These are phyloP conservation scores for Apaloderma vittatum DNA, from an alignment of 2,113 vertebrate species.

Conservation along the genomic window DNA sequence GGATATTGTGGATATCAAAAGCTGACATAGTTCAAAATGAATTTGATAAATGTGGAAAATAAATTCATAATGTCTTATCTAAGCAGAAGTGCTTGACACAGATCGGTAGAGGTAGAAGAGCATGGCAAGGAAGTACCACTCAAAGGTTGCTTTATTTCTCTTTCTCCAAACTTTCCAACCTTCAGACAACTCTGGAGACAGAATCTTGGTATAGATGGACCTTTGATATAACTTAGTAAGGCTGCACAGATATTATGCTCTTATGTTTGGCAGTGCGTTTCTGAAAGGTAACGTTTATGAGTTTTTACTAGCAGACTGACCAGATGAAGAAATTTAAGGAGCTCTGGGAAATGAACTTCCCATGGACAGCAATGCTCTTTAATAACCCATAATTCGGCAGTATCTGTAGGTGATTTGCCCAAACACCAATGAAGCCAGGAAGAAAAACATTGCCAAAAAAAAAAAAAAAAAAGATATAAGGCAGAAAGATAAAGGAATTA, in stretches of 20 bases:
- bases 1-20: neutral
- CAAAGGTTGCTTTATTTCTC: neutral
- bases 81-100: neutral
- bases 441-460: neutral
- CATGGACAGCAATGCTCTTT: neutral
- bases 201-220: neutral
- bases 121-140: neutral
- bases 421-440: neutral
- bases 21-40: neutral
- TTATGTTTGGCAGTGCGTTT: neutral
- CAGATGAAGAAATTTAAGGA: neutral
- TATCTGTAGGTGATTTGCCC: constrained; percentile 6
- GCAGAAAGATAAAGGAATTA: neutral
- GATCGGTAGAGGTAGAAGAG: neutral
- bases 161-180: neutral
- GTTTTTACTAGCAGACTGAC: neutral
- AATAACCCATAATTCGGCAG: neutral
- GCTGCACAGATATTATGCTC: rapidly evolving
- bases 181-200: neutral
- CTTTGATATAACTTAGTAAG: neutral
- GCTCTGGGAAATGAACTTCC: neutral
- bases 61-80: neutral
- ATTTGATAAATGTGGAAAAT: neutral
- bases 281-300: neutral
- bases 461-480: neutral